Conservation (phyloP, 2,113 vertebrate species). For the Ceratotherium simum region DNA sequence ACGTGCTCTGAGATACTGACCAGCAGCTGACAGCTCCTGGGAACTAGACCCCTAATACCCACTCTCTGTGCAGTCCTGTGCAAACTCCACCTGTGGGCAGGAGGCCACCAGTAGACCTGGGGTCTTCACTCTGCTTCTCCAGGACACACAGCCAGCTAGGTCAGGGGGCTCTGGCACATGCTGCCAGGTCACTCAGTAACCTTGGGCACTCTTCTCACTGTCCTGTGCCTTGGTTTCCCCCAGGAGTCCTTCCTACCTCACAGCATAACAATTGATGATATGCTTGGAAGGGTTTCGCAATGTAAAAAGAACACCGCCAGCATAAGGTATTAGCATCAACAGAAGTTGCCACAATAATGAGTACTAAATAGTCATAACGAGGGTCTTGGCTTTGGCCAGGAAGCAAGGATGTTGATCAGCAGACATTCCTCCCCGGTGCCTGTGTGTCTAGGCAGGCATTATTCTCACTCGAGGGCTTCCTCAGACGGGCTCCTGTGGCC, state of each 20-base stretch:
- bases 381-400: not conserved
- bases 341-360: rapidly evolving
- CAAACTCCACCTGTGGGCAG: not conserved
- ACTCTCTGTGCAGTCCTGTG: too few species aligned
- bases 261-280: not conserved
- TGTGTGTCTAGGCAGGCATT: too few species aligned
- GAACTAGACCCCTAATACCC: not conserved
- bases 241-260: too few species aligned
- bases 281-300: not conserved
- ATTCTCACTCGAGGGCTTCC: not conserved
- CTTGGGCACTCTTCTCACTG: rapidly evolving
- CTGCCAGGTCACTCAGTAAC: rapidly evolving
- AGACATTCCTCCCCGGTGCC: not conserved
- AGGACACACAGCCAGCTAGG: rapidly evolving
- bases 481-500: not conserved
- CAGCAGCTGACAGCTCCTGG: rapidly evolving
- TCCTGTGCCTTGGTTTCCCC: not conserved
- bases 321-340: too few species aligned
- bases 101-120: rapidly evolving
- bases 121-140: too few species aligned
- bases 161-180: rapidly evolving
- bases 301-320: not conserved
- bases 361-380: rapidly evolving
- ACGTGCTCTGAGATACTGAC: rapidly evolving
- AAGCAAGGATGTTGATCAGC: not conserved